Percentiles rank a stretch among this genome's conserved stretches.
Conservation (phyloP, 2,888 invertebrate genomes). For the Xanthorhoe spadicearia region DNA sequence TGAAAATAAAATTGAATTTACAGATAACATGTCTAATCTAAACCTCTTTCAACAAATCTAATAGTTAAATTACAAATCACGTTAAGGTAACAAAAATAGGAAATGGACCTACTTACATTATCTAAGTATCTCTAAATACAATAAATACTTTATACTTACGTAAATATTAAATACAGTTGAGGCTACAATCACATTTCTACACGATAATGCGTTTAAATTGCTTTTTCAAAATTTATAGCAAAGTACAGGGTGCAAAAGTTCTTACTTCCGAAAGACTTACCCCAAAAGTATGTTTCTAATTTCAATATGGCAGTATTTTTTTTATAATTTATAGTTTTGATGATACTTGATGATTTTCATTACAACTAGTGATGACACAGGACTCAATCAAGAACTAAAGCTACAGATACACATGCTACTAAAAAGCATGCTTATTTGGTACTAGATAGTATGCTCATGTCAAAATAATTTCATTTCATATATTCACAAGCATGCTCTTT, state of each 20-base stretch:
- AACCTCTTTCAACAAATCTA: slow-evolving; percentile 2
- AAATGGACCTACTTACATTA: slow-evolving; percentile 38
- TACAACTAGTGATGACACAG: too few species aligned
- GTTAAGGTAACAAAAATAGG: slow-evolving; percentile 31
- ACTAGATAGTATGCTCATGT: too few species aligned
- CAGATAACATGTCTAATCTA: not conserved
- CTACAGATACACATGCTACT: too few species aligned
- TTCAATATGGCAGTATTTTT: slow-evolving; percentile 10
- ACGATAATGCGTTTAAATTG: slow-evolving; percentile 16
- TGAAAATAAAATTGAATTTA: not conserved
- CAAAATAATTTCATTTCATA: too few species aligned
- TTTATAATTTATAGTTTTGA: too few species aligned
- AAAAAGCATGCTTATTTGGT: too few species aligned
- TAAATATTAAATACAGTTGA: slow-evolving; percentile 32
- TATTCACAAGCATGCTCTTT: too few species aligned
- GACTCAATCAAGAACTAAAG: not conserved
- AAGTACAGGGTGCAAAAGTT: slow-evolving; percentile 11
- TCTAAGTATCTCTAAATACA: slow-evolving; percentile 41
- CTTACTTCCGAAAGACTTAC: not conserved
- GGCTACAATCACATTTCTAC: slow-evolving; percentile 28
- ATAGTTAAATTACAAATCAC: slow-evolving; percentile 14
- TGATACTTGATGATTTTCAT: too few species aligned
- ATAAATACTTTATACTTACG: slow-evolving; percentile 43
- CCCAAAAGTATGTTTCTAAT: not conserved
- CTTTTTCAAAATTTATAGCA: slow-evolving; percentile 16